Percentiles rank a stretch among this genome's conserved stretches.
Evolutionary conservation across 2,888 invertebrate genomes (phyloP).

Genomic region (Druceiella hillmani): DNA sequence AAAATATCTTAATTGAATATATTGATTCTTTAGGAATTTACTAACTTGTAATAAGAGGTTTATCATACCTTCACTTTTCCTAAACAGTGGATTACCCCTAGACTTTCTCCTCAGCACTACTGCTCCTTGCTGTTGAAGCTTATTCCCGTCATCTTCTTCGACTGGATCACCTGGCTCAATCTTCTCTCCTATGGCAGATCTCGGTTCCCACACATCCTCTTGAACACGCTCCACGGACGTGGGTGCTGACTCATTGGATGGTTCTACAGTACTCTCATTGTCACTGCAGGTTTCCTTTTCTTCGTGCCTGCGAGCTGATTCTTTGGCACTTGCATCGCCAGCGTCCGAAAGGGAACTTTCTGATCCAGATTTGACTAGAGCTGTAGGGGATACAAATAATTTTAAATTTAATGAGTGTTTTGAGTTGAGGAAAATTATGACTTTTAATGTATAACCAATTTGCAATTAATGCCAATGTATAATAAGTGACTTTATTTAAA

Average conservation of each 20-base stretch:
- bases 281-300: conserved; percentile 69
- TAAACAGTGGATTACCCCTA: conserved; percentile 59
- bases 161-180: conserved; percentile 37
- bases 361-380: conserved; percentile 79
- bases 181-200: too few species aligned
- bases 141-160: conserved; percentile 31
- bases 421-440: neutral
- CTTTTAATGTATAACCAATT: neutral
- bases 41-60: too few species aligned
- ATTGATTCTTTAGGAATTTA: conserved; percentile 4
- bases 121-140: conserved; percentile 45
- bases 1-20: neutral
- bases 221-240: too few species aligned
- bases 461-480: neutral
- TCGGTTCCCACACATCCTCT: conserved; percentile 10
- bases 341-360: conserved; percentile 84
- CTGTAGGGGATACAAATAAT: neutral
- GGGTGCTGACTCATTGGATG: conserved; percentile 15
- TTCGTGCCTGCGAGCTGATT: conserved; percentile 63
- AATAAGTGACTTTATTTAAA: neutral
- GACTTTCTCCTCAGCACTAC: conserved; percentile 58
- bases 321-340: conserved; percentile 60
- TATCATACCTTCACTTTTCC: conserved; percentile 55
- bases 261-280: conserved; percentile 43
- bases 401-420: neutral